Base-by-base conservation (phyloP, 92 coral and sea anemone species). In the Anthopleura xanthogrammica region DNA sequence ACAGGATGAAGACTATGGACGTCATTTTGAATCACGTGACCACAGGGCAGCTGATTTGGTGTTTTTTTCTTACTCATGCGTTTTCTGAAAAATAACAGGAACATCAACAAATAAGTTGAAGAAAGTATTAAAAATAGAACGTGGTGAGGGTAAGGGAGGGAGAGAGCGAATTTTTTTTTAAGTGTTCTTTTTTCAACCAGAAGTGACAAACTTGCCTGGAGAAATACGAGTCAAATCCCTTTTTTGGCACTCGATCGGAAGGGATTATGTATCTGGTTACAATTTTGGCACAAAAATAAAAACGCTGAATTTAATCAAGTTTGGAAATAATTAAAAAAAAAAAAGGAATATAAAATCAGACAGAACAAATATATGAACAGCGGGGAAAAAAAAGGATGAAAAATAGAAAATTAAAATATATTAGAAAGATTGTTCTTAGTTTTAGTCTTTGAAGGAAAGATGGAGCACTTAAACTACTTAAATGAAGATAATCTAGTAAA, bases 181-280 rank as follows among this genome's bases (percentile, higher is more conserved):
- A 6, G 74, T 24, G 17, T 4, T 29, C 1, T 36, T 68, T n/a
- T 29, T 68, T 36, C 16, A 7, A 0, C 16, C 19, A 24, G 7
- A 23, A 36, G 41, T 2, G 74, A 68, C 1, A 29, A 68, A 29
- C 16, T 68, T 2, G 41, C 74, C 74, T 68, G 74, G 42, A 68
- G 74, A 68, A 23, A 36, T 20, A 68, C 16, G 17, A 68, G 19
- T 29, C 36, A 24, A 68, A 68, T 68, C 74, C 29, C 74, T 36
- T 68, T 68, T 68, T 24, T 54, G 16, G 58, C 58, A 54, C 58
- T 36, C 74, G 46, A 12, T 68, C 40, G 46, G 74, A 68, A 68
- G 42, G 74, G 74, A 68, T 68, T 68, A 68, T 22, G 17, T 68
- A 22, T 68, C 74, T 68, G 74, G 43, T 68, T 12, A 68, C 74